Evolutionary conservation across 1,140 invertebrate species (phyloP).

Genomic region (Battus philenor): DNA sequence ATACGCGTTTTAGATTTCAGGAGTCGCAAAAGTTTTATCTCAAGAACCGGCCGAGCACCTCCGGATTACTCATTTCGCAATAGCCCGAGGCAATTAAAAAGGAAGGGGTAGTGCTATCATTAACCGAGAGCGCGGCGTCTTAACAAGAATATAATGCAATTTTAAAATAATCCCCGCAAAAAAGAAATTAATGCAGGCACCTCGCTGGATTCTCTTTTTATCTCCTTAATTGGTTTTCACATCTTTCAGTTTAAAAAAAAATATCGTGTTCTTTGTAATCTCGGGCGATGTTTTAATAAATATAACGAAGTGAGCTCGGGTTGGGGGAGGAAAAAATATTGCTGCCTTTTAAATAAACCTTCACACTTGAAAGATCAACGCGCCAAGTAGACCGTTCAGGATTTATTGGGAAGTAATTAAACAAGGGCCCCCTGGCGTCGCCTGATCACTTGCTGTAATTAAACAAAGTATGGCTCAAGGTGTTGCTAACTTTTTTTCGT

Average conservation of each 20-base stretch:
- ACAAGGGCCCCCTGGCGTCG: slow-evolving; percentile 22
- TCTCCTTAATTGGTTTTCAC: slow-evolving; percentile 76
- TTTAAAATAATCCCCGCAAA: slow-evolving; percentile 76
- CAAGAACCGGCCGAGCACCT: slow-evolving; percentile 55
- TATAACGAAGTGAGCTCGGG: slow-evolving; percentile 69
- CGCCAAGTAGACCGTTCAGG: slow-evolving; percentile 47
- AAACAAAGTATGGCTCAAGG: slow-evolving; percentile 26
- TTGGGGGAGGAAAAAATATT: slow-evolving; percentile 61
- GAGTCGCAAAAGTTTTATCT: slow-evolving; percentile 59
- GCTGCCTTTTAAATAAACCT: slow-evolving; percentile 68
- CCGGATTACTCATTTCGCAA: slow-evolving; percentile 70
- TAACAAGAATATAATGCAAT: slow-evolving; percentile 76
- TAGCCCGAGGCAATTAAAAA: slow-evolving; percentile 73
- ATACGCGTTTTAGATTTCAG: slow-evolving; percentile 40
- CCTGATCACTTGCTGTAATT: slow-evolving; percentile 26
- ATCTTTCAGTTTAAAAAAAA: slow-evolving; percentile 75
- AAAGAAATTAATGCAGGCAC: slow-evolving; percentile 75
- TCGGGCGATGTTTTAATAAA: slow-evolving; percentile 75
- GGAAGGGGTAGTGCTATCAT: slow-evolving; percentile 73
- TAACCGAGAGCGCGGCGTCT: slow-evolving; percentile 65
- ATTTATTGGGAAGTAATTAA: slow-evolving; percentile 73
- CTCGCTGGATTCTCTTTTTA: slow-evolving; percentile 73
- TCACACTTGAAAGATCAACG: slow-evolving; percentile 74
- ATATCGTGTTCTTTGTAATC: slow-evolving; percentile 75
- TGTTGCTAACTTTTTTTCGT: too few species aligned